Conservation (phyloP, 2,113 vertebrate genomes). For the Tragelaphus scriptus region DNA sequence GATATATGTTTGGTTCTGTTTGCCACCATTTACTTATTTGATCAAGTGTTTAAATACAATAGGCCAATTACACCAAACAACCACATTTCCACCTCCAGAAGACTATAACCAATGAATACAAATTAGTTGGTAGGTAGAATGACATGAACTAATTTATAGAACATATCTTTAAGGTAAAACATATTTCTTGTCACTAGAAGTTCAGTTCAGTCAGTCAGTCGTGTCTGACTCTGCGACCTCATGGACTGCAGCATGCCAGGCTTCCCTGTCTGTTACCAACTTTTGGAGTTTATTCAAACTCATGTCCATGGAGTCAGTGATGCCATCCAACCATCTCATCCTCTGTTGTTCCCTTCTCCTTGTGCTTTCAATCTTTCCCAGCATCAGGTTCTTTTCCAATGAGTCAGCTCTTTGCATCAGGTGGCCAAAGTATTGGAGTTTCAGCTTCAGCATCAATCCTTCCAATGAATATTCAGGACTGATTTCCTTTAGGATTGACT, state of each 20-base stretch:
- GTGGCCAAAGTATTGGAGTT: not conserved
- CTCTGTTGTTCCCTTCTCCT: not conserved
- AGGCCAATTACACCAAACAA: not conserved
- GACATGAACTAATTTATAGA: not conserved
- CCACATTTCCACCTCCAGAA: not conserved
- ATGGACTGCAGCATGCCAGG: not conserved
- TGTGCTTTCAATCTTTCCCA: fast-evolving
- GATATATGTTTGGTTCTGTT: not conserved
- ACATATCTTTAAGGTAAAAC: constrained; percentile 1
- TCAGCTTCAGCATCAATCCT: not conserved
- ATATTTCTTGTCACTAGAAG: not conserved
- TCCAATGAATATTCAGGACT: not conserved
- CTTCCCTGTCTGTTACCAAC: not conserved
- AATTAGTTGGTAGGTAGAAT: not conserved
- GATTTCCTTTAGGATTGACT: not conserved
- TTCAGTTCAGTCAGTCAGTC: not conserved
- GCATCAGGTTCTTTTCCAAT: not conserved
- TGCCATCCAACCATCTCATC: not conserved
- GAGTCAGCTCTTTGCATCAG: not conserved
- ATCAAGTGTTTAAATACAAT: not conserved
- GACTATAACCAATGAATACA: constrained; percentile 20
- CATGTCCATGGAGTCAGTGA: not conserved
- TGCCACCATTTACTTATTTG: not conserved
- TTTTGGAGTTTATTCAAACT: not conserved
- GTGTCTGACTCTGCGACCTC: not conserved